A percentile compares a stretch with the other conserved stretches of the same genome.
phyloP scores from a whole-genome alignment of 2,113 vertebrate species.

The Hucho hucho region DNA sequence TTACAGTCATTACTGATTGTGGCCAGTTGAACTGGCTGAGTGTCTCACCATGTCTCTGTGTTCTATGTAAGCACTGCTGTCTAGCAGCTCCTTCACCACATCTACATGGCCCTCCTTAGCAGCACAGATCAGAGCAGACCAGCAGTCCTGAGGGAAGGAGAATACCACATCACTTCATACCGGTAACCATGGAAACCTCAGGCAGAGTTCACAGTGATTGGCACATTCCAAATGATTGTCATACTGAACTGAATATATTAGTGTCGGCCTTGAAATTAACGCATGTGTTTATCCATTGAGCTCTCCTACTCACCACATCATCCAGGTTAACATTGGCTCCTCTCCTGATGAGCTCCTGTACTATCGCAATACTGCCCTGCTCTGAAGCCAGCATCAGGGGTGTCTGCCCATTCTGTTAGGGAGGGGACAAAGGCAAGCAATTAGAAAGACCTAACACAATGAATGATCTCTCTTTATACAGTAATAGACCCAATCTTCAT shows the following conservation, averaged over 20 bases:
- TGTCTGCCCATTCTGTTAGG: constrained; percentile 89
- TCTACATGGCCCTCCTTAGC: constrained; percentile 91
- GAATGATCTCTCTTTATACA: too few species aligned
- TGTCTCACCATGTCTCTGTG: constrained; percentile 90
- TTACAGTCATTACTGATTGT: too few species aligned
- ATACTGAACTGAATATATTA: not conserved
- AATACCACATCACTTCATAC: not conserved
- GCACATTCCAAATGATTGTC: not conserved
- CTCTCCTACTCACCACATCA: constrained; percentile 80
- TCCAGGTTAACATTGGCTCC: constrained; percentile 96
- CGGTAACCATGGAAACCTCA: constrained; percentile 53
- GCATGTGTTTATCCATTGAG: not conserved
- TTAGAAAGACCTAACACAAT: not conserved
- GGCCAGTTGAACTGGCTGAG: too few species aligned
- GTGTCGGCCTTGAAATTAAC: not conserved
- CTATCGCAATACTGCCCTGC: constrained; percentile 93
- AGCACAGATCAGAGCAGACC: constrained; percentile 94
- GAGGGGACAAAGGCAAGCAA: not conserved
- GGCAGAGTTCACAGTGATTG: not conserved
- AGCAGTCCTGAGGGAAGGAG: constrained; percentile 84
- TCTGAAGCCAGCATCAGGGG: constrained; percentile 95
- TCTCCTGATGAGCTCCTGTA: constrained; percentile 91
- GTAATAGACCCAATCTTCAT: too few species aligned
- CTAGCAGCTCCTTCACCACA: constrained; percentile 88
- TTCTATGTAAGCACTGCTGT: constrained; percentile 84